Evolutionary conservation across 2,797 vertebrate species (phyloP).

Genomic region (Acanthis flammea): DNA sequence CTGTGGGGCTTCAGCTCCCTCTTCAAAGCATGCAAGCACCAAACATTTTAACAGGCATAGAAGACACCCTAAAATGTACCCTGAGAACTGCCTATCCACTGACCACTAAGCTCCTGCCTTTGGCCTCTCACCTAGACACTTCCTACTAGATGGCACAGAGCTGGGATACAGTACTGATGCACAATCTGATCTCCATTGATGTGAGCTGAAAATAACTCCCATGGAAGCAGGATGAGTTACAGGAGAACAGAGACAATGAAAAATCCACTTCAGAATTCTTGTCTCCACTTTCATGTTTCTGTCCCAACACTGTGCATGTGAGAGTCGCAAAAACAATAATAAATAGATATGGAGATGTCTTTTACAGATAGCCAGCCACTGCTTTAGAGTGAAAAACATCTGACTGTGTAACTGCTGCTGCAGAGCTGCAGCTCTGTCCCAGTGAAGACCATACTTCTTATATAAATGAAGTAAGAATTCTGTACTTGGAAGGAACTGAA

Average conservation of each 20-base stretch:
- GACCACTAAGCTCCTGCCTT: neutral
- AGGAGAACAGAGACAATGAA: neutral
- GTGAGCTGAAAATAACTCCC: neutral
- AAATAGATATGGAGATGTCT: neutral
- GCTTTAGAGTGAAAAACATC: neutral
- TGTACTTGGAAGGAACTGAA: conserved; percentile 3
- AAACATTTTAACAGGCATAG: neutral
- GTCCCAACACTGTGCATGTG: neutral
- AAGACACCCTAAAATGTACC: neutral
- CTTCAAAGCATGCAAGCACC: neutral
- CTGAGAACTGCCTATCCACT: neutral
- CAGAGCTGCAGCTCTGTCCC: neutral
- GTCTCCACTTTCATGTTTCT: neutral
- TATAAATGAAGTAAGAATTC: neutral
- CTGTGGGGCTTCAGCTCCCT: neutral
- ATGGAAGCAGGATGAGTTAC: neutral
- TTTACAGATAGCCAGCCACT: neutral
- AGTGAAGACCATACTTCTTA: neutral
- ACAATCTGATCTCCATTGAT: neutral
- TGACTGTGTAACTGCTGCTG: neutral
- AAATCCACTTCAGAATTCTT: neutral
- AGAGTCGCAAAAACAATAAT: neutral
- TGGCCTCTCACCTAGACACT: neutral
- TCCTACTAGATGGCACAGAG: neutral
- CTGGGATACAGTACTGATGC: neutral